Conservation (phyloP, 2,888 invertebrate genomes). For the Therioaphis trifolii region DNA sequence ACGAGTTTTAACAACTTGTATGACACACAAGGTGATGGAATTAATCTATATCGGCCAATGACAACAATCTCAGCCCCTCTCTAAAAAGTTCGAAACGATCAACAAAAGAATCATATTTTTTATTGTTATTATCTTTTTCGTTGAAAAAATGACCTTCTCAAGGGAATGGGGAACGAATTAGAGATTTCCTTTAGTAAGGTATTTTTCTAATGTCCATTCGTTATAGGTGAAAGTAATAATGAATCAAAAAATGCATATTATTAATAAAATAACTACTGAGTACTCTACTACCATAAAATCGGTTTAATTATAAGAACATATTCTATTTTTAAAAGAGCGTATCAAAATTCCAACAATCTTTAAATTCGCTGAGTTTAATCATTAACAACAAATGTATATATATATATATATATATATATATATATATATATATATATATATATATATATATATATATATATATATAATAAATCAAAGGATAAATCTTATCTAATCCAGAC, state of each 20-base stretch:
- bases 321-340: not conserved
- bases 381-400: too few species aligned
- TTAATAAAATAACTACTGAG: not conserved
- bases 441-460: too few species aligned
- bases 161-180: slow-evolving; percentile 59
- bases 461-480: too few species aligned
- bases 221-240: slow-evolving; percentile 17
- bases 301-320: not conserved
- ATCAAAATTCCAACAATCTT: too few species aligned
- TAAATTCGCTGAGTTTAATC: too few species aligned
- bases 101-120: slow-evolving; percentile 34
- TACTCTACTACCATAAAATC: not conserved
- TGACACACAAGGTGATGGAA: slow-evolving; percentile 42
- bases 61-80: slow-evolving; percentile 27
- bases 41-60: slow-evolving; percentile 56
- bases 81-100: slow-evolving; percentile 35
- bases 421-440: too few species aligned
- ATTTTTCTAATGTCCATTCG: not conserved
- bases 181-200: slow-evolving; percentile 8
- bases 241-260: not conserved
- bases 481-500: too few species aligned
- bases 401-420: too few species aligned
- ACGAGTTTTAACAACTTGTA: slow-evolving; percentile 49
- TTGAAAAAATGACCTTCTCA: slow-evolving; percentile 44
- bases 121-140: slow-evolving; percentile 33